Percentiles rank a stretch among this genome's conserved stretches.
These are phyloP conservation scores for Lacerta agilis DNA, from an alignment of 2,797 vertebrate genomes.

Conservation along the genomic window DNA sequence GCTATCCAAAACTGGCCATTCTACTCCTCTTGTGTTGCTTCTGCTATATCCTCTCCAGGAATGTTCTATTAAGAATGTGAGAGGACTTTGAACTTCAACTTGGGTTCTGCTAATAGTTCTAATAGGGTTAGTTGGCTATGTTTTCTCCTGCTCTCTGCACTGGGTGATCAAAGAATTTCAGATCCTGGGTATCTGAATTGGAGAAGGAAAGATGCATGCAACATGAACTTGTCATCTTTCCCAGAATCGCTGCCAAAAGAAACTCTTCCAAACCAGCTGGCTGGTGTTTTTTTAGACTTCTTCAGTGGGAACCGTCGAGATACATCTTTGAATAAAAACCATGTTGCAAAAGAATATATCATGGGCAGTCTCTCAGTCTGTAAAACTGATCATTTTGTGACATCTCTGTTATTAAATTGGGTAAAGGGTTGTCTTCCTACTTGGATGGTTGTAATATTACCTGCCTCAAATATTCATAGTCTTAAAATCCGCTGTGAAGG, in stretches of 20 bases:
- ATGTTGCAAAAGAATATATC: background rate
- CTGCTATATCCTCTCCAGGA: background rate
- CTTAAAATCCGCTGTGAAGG: constrained; percentile 53
- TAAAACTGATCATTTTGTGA: background rate
- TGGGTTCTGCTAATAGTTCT: background rate
- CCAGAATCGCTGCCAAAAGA: constrained; percentile 39
- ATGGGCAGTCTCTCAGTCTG: background rate
- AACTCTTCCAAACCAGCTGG: constrained; percentile 14
- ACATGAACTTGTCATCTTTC: constrained; percentile 23
- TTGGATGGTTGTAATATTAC: background rate
- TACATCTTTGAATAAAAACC: background rate
- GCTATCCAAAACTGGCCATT: background rate
- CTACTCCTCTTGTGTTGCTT: background rate
- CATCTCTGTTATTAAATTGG: background rate
- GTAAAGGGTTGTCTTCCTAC: background rate
- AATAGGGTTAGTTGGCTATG: background rate
- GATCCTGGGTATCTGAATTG: constrained; percentile 8
- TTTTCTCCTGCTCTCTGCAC: background rate
- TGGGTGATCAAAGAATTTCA: constrained; percentile 3
- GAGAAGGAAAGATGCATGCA: constrained; percentile 2
- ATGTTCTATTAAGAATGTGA: background rate
- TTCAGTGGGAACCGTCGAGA: constrained; percentile 23
- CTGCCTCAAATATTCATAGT: constrained; percentile 7
- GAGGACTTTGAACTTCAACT: background rate
- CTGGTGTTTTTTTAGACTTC: constrained; percentile 23